Evolutionary conservation across 2,113 vertebrate genomes (phyloP).

Genomic region (Loxodonta africana): DNA sequence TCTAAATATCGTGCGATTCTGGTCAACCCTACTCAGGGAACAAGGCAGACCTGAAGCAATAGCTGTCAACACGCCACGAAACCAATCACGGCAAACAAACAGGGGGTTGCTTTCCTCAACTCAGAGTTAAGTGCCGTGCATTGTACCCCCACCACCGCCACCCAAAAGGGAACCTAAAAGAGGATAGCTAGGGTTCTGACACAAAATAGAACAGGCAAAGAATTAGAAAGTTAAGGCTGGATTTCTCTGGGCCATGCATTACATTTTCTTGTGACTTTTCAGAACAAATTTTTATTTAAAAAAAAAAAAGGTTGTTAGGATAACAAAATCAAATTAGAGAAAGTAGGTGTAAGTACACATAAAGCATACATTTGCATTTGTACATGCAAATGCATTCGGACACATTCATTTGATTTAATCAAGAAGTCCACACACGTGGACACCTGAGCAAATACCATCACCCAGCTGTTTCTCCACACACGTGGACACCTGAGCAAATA

Average conservation of each 20-base stretch:
- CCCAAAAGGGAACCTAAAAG: not conserved
- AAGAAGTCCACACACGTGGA: not conserved
- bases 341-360: not conserved
- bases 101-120: constrained; percentile 10
- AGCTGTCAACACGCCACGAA: constrained; percentile 19
- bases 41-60: not conserved
- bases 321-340: constrained; percentile 28
- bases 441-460: not conserved
- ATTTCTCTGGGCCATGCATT: not conserved
- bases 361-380: not conserved
- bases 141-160: not conserved
- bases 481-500: no score
- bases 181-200: constrained; percentile 1
- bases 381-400: not conserved
- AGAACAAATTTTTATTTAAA: constrained; percentile 39
- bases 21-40: constrained; percentile 54
- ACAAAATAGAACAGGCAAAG: constrained; percentile 21
- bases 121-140: constrained; percentile 26
- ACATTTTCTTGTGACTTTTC: not conserved
- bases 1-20: not conserved
- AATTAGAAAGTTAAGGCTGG: not conserved
- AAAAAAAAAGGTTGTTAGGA: not conserved
- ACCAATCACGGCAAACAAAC: not conserved
- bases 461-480: not conserved
- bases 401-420: not conserved